Evolutionary conservation across 1,140 invertebrate genomes (phyloP).

Genomic region (Apis cerana): DNA sequence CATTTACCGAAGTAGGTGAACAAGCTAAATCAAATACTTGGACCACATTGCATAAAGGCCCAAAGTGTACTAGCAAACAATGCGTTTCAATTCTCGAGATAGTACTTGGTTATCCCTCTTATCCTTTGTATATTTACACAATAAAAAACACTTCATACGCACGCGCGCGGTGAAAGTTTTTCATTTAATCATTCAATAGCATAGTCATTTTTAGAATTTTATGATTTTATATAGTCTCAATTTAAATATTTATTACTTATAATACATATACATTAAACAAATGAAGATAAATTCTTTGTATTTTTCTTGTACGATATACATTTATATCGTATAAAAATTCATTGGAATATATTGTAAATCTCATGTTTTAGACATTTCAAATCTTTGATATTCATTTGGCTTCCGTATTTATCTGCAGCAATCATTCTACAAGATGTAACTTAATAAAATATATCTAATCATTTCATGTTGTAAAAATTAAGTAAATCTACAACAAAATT

Average conservation of each 20-base stretch:
- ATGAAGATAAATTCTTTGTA: too few relatives aligned
- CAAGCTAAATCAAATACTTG: slow-evolving; percentile 20
- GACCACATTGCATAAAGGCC: neutral
- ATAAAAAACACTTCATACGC: neutral
- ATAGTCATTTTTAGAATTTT: neutral
- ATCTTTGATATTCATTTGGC: neutral
- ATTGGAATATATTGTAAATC: neutral
- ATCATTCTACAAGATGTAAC: neutral
- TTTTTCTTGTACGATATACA: too few relatives aligned
- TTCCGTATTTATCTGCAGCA: neutral
- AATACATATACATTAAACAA: too few relatives aligned
- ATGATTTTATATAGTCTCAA: neutral
- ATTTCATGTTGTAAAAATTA: too few relatives aligned
- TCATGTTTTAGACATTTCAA: neutral
- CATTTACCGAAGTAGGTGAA: slow-evolving; percentile 3
- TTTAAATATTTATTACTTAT: neutral
- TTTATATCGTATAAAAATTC: neutral
- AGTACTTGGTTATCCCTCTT: neutral
- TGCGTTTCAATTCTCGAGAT: neutral
- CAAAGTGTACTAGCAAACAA: neutral
- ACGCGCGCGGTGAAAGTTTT: neutral
- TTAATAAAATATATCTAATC: too few relatives aligned
- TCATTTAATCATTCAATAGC: neutral
- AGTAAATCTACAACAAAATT: slow-evolving; percentile 4
- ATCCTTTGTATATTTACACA: neutral